phyloP scores from a whole-genome alignment of 30 jellyfish, hydroid and myxozoan species.

The Cassiopea andromeda region DNA sequence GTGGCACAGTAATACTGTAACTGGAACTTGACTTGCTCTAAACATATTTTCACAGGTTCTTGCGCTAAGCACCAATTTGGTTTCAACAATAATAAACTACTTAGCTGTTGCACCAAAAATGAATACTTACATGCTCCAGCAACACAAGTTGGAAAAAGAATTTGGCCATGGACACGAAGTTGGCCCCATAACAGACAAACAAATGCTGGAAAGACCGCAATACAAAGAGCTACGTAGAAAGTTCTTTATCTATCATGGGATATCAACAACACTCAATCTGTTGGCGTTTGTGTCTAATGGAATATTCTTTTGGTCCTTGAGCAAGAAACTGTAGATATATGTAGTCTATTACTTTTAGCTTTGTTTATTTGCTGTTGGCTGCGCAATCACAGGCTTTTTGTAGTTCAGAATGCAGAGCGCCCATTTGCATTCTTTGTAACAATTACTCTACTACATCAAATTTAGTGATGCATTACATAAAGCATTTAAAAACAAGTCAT shows the following conservation, averaged over 20 bases:
- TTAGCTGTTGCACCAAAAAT: conserved; percentile 58
- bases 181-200: conserved; percentile 68
- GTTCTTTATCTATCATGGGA: conserved; percentile 65
- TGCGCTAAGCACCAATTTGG: conserved; percentile 44
- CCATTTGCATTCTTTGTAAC: too few species aligned
- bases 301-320: conserved; percentile 67
- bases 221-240: conserved; percentile 60
- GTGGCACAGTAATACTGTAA: background rate
- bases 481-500: too few species aligned
- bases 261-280: conserved; percentile 67
- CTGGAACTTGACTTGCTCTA: background rate
- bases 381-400: too few species aligned
- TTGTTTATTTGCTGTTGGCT: too few species aligned
- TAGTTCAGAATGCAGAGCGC: too few species aligned
- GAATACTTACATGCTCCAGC: conserved; percentile 33
- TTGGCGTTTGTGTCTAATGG: conserved; percentile 58
- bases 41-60: conserved; percentile 9
- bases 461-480: too few species aligned
- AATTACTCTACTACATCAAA: too few species aligned
- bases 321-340: conserved; percentile 31
- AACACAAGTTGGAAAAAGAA: conserved; percentile 75
- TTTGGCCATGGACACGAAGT: conserved; percentile 79
- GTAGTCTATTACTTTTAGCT: background rate
- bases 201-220: conserved; percentile 52
- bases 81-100: conserved; percentile 42